phyloP scores from a whole-genome alignment of 2,797 vertebrate genomes.

The Peromyscus melanophrys region DNA sequence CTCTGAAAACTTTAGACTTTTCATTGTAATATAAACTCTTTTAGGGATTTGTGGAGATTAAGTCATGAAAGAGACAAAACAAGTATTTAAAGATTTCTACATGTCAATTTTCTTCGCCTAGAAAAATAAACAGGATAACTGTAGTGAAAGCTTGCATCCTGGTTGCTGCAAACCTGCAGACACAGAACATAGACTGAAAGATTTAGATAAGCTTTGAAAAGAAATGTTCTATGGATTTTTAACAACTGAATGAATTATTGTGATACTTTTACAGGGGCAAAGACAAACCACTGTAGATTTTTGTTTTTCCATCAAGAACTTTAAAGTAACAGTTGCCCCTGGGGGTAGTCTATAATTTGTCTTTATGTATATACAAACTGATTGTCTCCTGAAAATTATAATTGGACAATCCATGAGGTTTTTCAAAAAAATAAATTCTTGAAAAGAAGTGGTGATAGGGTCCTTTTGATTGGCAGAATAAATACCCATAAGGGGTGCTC shows the following conservation, averaged over 20 bases:
- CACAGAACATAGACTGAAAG: neutral
- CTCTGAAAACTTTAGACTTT: neutral
- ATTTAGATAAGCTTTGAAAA: neutral
- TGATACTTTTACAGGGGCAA: neutral
- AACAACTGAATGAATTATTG: neutral
- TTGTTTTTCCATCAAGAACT: neutral
- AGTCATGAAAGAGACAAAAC: neutral
- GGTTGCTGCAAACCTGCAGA: neutral
- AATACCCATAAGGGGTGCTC: neutral
- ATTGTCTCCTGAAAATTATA: neutral
- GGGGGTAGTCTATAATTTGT: constrained; percentile 5
- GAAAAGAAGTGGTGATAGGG: neutral
- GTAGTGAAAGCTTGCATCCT: neutral
- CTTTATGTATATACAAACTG: neutral
- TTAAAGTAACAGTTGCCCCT: neutral
- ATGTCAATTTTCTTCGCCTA: neutral
- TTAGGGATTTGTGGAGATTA: neutral
- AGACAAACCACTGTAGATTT: neutral
- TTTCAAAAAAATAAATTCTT: neutral
- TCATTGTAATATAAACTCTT: neutral
- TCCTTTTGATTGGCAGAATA: neutral
- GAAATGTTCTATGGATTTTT: neutral
- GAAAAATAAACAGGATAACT: neutral
- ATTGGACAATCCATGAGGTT: neutral
- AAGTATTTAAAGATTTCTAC: neutral